Base-by-base conservation (phyloP, 2,888 invertebrate genomes). In the Osedax frankpressi region DNA sequence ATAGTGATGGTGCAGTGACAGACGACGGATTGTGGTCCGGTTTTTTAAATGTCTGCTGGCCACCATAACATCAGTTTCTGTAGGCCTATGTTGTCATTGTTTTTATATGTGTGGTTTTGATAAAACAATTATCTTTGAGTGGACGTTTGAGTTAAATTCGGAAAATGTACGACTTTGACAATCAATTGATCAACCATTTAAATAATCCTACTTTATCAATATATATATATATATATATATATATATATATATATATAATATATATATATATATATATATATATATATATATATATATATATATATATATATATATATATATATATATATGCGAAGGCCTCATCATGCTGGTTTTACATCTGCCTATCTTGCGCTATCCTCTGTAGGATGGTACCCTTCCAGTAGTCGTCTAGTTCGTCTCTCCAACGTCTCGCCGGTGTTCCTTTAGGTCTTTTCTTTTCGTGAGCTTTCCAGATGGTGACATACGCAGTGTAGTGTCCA, bases 351-450 rank as follows among this genome's bases (percentile, higher is more conserved):
- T 60, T 60, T 24, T 24, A 60, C n/a, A 62, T 62, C 11, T 62
- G 63, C 2, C 3, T 62, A 2, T 62, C 63, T 62, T 62, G 63
- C 62, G 62, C 62, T 62, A 62, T 62, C 62, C 2, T 62, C 62
- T 62, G 62, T 2, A 24, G 26, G 62, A 62, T 62, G 62, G 63
- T 3, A 11, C 14, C 63, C 63, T 62, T 62, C 63, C 63, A 62
- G 63, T 62, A 62, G 6, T 62, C 63, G 14, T 3, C 14, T 62
- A 62, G 2, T 62, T 62, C 63, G 63, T 62, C 63, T 62, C 63
- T 62, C 63, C 63, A 62, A 6, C 2, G 63, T 62, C 63, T 62
- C 63, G 63, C 63, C 63, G 63, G 63, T 62, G 25, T 62, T 62
- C 62, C 62, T 62, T 2, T 62, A 62, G 62, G 26, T 62, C 2